phyloP scores from a whole-genome alignment of 2,888 invertebrate genomes.

The Gymnocheta viridis region DNA sequence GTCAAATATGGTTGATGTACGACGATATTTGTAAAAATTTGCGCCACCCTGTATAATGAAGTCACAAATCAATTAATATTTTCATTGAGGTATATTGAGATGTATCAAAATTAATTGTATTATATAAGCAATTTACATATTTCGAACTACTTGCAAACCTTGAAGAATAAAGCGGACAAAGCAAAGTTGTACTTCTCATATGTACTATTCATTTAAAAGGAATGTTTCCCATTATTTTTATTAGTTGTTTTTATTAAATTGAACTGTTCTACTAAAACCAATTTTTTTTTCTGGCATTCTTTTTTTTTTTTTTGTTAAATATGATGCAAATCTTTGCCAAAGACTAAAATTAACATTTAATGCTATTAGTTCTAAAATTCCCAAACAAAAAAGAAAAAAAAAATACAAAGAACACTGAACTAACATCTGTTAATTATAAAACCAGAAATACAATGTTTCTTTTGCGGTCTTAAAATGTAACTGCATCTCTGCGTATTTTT shows the following conservation, averaged over 20 bases:
- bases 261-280: constrained; percentile 53
- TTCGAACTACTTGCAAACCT: not conserved
- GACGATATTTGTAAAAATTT: no score
- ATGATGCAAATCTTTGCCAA: not conserved
- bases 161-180: not conserved
- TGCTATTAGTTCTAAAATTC: not conserved
- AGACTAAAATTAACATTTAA: not conserved
- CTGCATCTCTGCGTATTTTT: not conserved
- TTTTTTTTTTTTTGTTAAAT: not conserved
- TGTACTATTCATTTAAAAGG: constrained; percentile 23
- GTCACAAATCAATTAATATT: no score
- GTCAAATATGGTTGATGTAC: no score
- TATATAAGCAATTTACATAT: not conserved
- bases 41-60: no score
- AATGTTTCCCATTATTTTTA: constrained; percentile 13
- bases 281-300: not conserved
- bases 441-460: not conserved
- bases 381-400: not conserved
- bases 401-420: no score
- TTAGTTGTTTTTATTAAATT: constrained; percentile 27
- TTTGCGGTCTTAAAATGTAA: not conserved
- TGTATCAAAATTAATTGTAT: no score
- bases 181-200: constrained; percentile 1
- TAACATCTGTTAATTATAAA: no score
- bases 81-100: no score